phyloP scores from a whole-genome alignment of 2,113 vertebrate genomes.

The Elgaria multicarinata region DNA sequence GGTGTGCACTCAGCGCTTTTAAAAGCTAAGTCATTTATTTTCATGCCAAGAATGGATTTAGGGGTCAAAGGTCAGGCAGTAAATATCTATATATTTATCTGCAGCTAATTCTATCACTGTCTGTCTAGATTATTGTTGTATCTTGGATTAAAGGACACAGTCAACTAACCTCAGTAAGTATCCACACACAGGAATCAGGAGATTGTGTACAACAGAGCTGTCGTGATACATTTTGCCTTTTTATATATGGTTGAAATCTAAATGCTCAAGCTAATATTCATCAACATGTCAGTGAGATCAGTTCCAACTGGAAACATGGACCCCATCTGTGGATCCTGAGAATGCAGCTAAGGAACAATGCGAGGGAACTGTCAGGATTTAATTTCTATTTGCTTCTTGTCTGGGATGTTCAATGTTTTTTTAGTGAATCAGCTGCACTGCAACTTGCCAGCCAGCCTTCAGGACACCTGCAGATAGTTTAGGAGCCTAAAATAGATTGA shows the following conservation, averaged over 20 bases:
- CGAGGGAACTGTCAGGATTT: neutral
- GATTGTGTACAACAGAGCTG: neutral
- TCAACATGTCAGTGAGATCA: neutral
- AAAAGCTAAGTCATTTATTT: neutral
- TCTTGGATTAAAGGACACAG: neutral
- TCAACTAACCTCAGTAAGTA: neutral
- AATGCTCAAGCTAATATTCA: neutral
- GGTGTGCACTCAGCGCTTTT: neutral
- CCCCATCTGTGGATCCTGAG: neutral
- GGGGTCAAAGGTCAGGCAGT: neutral
- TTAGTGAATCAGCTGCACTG: neutral
- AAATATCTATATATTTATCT: slow-evolving; percentile 27
- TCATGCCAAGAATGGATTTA: neutral
- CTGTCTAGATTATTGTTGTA: neutral
- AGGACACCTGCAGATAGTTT: neutral
- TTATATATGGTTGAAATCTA: neutral
- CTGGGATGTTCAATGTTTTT: neutral
- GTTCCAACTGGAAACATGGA: neutral
- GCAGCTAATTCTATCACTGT: neutral
- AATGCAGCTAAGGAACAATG: neutral
- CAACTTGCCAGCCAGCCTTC: neutral
- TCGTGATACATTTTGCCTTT: neutral
- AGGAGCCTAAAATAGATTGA: neutral
- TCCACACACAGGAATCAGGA: neutral
- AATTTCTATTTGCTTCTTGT: neutral